Percentiles rank a stretch among this genome's conserved stretches.
Evolutionary conservation across 2,888 invertebrate genomes (phyloP).

Genomic region (Lasioglossum oenotherae): DNA sequence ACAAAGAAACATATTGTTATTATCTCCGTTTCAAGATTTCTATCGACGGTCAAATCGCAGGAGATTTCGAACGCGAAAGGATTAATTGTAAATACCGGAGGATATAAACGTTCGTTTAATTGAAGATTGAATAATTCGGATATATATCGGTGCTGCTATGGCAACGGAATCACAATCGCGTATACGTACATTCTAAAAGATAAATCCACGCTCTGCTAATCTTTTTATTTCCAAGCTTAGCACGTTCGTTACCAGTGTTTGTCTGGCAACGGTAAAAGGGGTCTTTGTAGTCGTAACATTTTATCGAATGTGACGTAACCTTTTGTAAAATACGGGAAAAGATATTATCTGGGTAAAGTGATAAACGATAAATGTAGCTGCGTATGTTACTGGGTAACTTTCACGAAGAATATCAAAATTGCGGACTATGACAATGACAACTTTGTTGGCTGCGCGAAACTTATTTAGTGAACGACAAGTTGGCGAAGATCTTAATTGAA

Average conservation of each 20-base stretch:
- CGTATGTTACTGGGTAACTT: neutral
- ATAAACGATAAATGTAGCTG: neutral
- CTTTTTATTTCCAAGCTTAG: neutral
- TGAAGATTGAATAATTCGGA: neutral
- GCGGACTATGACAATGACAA: neutral
- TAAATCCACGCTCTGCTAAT: neutral
- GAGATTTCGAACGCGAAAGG: neutral
- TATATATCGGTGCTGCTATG: neutral
- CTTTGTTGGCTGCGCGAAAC: neutral
- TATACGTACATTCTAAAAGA: neutral
- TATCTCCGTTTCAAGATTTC: neutral
- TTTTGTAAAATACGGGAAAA: neutral
- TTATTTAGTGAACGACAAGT: constrained; percentile 6
- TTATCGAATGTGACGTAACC: neutral
- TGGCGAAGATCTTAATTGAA: constrained; percentile 6
- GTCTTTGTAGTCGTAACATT: neutral
- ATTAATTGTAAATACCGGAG: neutral
- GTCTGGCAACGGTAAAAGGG: neutral
- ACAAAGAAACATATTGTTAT: too few relatives aligned
- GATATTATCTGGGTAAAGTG: too few relatives aligned
- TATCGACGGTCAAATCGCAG: neutral
- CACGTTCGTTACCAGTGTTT: neutral
- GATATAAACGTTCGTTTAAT: neutral
- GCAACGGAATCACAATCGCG: neutral
- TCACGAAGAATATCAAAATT: too few relatives aligned